phyloP scores from a whole-genome alignment of 2,888 invertebrate genomes.

The Lissonota sp. region DNA sequence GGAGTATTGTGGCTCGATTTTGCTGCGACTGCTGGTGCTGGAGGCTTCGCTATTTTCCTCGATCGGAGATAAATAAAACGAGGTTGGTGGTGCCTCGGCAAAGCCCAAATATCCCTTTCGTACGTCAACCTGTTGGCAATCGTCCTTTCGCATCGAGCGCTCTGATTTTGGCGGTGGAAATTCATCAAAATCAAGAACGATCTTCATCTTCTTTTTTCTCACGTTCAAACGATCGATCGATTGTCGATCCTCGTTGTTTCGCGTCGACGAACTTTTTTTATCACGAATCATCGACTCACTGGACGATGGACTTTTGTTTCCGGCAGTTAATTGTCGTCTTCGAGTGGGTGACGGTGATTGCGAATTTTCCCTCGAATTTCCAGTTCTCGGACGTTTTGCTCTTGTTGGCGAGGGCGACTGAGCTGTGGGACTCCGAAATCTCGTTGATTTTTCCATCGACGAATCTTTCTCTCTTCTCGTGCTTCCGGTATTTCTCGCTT shows the following conservation, averaged over 20 bases:
- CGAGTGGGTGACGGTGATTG: conserved; percentile 68
- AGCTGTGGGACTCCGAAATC: conserved; percentile 26
- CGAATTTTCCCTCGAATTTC: conserved; percentile 60
- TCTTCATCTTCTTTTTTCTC: conserved; percentile 68
- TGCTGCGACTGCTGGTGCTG: conserved; percentile 82
- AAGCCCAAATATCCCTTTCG: conserved; percentile 55
- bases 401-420: conserved; percentile 68
- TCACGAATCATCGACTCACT: conserved; percentile 9
- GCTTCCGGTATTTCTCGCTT: not conserved
- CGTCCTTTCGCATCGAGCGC: conserved; percentile 59
- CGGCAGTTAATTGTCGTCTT: conserved; percentile 44
- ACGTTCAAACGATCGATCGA: conserved; percentile 32
- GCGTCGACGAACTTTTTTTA: conserved; percentile 10
- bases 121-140: conserved; percentile 40
- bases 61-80: conserved; percentile 85
- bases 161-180: conserved; percentile 74
- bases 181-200: conserved; percentile 76
- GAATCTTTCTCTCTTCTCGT: conserved; percentile 20
- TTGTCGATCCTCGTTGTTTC: conserved; percentile 8
- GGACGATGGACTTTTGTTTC: conserved; percentile 36
- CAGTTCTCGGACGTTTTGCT: conserved; percentile 66
- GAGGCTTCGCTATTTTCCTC: conserved; percentile 86
- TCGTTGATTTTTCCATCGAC: conserved; percentile 37
- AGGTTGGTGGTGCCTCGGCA: conserved; percentile 66
- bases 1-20: conserved; percentile 60